phyloP scores from a whole-genome alignment of 2,113 vertebrate genomes.

The Acanthochromis polyacanthus region DNA sequence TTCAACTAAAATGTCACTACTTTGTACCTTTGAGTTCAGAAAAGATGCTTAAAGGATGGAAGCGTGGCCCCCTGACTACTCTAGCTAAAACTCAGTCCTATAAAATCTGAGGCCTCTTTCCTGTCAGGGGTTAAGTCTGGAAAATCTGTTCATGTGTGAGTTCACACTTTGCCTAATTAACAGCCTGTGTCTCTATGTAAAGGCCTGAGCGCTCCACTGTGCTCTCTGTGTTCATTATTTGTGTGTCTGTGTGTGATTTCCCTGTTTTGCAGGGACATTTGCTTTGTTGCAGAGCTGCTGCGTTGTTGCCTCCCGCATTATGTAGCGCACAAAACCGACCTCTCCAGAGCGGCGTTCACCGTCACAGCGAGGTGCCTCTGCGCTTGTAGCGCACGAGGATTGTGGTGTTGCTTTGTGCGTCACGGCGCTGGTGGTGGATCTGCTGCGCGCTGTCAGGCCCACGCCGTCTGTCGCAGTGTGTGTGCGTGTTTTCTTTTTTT shows the following conservation, averaged over 20 bases:
- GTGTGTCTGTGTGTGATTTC: constrained; percentile 9
- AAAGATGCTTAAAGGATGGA: neutral
- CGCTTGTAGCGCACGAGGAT: constrained; percentile 1
- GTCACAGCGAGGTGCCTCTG: constrained; percentile 31
- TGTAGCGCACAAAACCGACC: constrained; percentile 33
- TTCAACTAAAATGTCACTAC: neutral
- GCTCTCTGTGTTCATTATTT: neutral
- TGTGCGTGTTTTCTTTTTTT: constrained; percentile 29
- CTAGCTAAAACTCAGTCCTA: neutral
- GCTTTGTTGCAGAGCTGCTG: constrained; percentile 46
- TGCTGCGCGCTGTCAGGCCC: constrained; percentile 53
- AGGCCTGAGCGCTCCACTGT: neutral
- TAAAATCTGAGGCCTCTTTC: neutral
- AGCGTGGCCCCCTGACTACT: neutral
- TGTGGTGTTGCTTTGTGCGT: constrained; percentile 36
- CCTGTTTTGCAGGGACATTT: constrained; percentile 13
- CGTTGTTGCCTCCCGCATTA: constrained; percentile 23
- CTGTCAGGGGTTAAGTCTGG: neutral
- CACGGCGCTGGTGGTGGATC: constrained; percentile 28
- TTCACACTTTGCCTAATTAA: constrained; percentile 7
- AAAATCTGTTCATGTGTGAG: neutral
- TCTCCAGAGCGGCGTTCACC: constrained; percentile 32
- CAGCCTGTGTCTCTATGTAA: constrained; percentile 26
- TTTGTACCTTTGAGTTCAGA: neutral
- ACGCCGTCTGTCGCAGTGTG: constrained; percentile 52